These are phyloP conservation scores for Synanthedon myopaeformis DNA, from an alignment of 2,888 invertebrate genomes.

Conservation along the genomic window DNA sequence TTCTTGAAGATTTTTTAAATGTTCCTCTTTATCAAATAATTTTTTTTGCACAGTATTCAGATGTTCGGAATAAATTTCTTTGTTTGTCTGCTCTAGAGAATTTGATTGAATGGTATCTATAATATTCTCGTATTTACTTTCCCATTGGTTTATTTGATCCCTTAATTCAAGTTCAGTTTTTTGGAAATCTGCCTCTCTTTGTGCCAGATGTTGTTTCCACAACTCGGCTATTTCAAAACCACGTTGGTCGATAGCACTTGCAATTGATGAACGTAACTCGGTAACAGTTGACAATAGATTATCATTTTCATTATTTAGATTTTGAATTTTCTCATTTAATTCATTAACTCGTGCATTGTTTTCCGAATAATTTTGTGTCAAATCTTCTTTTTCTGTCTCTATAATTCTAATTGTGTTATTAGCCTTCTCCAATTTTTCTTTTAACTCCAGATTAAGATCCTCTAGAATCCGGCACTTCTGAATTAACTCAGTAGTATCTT, in stretches of 20 bases:
- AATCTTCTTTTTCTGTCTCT: slow-evolving; percentile 24
- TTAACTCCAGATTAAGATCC: slow-evolving; percentile 31
- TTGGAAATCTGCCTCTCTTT: slow-evolving; percentile 73
- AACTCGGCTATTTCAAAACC: slow-evolving; percentile 77
- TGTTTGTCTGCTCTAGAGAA: slow-evolving; percentile 58
- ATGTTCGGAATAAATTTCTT: slow-evolving; percentile 49
- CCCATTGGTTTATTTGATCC: slow-evolving; percentile 60
- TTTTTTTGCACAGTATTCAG: slow-evolving; percentile 49
- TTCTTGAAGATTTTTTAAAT: slow-evolving; percentile 43
- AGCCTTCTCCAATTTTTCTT: slow-evolving; percentile 38
- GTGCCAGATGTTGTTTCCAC: slow-evolving; percentile 77
- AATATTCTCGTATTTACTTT: slow-evolving; percentile 58
- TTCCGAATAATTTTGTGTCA: slow-evolving; percentile 18
- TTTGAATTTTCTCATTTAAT: slow-evolving; percentile 35
- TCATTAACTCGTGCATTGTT: slow-evolving; percentile 34
- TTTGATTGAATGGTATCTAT: slow-evolving; percentile 56
- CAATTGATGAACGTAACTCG: slow-evolving; percentile 53
- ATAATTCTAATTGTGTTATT: slow-evolving; percentile 44
- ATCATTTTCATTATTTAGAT: slow-evolving; percentile 55
- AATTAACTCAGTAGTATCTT: slow-evolving; percentile 17
- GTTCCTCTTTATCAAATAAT: slow-evolving; percentile 56
- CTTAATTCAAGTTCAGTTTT: slow-evolving; percentile 60
- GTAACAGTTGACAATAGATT: slow-evolving; percentile 53
- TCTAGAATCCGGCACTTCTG: slow-evolving; percentile 31
- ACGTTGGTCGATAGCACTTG: slow-evolving; percentile 73